A percentile compares a stretch with the other conserved stretches of the same genome.
phyloP scores from a whole-genome alignment of 2,888 invertebrate species.

The Mythimna pallens region DNA sequence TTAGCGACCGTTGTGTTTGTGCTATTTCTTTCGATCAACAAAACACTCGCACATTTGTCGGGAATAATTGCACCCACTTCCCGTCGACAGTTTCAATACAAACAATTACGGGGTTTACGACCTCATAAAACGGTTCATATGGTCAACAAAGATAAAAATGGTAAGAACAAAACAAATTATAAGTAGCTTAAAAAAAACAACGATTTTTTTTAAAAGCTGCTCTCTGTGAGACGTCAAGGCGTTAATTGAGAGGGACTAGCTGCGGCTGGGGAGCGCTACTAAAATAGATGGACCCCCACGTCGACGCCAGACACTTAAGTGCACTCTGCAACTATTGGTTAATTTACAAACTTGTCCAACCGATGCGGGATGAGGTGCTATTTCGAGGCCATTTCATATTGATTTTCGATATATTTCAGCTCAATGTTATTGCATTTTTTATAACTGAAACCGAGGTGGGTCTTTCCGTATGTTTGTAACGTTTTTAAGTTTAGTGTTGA shows the following conservation, averaged over 20 bases:
- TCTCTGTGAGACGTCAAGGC: slow-evolving; percentile 47
- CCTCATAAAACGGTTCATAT: slow-evolving; percentile 60
- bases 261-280: slow-evolving; percentile 56
- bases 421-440: slow-evolving; percentile 15
- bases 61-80: slow-evolving; percentile 52
- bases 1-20: slow-evolving; percentile 5
- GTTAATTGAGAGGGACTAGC: slow-evolving; percentile 67
- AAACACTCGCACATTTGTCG: slow-evolving; percentile 39
- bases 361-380: slow-evolving; percentile 47
- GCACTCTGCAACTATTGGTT: slow-evolving; percentile 59
- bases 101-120: slow-evolving; percentile 62
- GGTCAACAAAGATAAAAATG: slow-evolving; percentile 60
- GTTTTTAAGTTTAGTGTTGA: neutral
- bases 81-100: slow-evolving; percentile 55
- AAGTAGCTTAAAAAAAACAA: slow-evolving; percentile 32
- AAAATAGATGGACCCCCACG: slow-evolving; percentile 73
- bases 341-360: slow-evolving; percentile 51
- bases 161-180: slow-evolving; percentile 35
- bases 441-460: neutral
- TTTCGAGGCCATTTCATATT: slow-evolving; percentile 47
- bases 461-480: neutral
- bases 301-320: slow-evolving; percentile 47
- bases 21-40: slow-evolving; percentile 35
- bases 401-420: slow-evolving; percentile 36
- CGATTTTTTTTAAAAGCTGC: slow-evolving; percentile 38